phyloP scores from a whole-genome alignment of 1,140 invertebrate genomes.

The Cylas formicarius region DNA sequence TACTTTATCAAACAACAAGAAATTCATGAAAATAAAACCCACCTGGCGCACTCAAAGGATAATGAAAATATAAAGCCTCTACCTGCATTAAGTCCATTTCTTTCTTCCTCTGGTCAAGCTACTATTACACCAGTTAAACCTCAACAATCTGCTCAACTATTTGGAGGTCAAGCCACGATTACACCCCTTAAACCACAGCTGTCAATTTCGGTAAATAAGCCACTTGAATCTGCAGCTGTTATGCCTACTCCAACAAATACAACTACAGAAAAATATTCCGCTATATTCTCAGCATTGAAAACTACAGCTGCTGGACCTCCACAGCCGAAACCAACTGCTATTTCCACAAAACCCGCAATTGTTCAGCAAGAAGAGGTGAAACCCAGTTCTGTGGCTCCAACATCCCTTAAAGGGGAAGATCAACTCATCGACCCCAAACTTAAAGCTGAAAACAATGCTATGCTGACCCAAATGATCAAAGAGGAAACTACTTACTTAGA shows the following conservation, averaged over 20 bases:
- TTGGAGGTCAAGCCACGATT: slow-evolving; percentile 25
- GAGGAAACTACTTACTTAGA: slow-evolving; percentile 57
- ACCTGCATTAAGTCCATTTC: no score
- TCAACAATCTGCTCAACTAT: slow-evolving; percentile 18
- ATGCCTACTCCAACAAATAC: background rate
- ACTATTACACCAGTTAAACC: slow-evolving; percentile 18
- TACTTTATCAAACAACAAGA: no score
- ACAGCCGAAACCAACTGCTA: background rate
- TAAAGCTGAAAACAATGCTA: slow-evolving; percentile 32
- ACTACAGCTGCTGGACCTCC: slow-evolving; percentile 1
- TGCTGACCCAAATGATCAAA: slow-evolving; percentile 38
- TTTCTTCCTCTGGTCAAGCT: slow-evolving; percentile 3
- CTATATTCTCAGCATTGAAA: slow-evolving; percentile 20
- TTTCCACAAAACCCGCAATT: background rate
- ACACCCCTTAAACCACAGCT: slow-evolving; percentile 16
- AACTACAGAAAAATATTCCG: slow-evolving; percentile 18
- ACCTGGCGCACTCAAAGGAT: no score
- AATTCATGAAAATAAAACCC: no score
- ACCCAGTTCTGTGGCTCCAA: background rate
- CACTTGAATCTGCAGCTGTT: slow-evolving; percentile 1
- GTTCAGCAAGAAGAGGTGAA: background rate
- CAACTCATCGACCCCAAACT: slow-evolving; percentile 5
- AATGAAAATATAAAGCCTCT: no score
- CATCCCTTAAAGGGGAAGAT: background rate
- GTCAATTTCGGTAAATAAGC: no score